Conservation (phyloP, 2,113 vertebrate species). For the Irena cyanogastra region DNA sequence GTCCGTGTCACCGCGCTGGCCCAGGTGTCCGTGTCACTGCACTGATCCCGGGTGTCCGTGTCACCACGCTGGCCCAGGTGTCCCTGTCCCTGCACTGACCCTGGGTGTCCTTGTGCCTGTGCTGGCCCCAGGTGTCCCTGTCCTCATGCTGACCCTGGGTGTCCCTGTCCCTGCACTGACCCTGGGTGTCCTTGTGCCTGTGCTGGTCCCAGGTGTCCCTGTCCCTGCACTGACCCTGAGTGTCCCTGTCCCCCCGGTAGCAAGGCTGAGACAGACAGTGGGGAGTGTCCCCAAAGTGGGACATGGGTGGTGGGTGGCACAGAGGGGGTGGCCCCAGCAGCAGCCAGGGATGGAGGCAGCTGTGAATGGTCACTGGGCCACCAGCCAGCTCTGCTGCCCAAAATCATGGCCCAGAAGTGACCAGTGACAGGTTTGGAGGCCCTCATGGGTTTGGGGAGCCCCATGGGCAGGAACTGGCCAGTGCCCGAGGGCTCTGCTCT, state of each 20-base stretch:
- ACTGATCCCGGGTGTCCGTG: too few species aligned
- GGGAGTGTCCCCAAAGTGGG: not conserved
- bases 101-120: not conserved
- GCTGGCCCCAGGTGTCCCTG: too few species aligned
- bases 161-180: not conserved
- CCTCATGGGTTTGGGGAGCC: not conserved
- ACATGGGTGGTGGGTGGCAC: accelerated
- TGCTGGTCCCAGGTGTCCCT: not conserved
- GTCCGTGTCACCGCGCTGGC: too few species aligned
- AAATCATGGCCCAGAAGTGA: not conserved
- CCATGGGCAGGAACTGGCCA: not conserved
- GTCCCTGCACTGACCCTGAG: not conserved
- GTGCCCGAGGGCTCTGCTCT: not conserved
- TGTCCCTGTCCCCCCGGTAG: not conserved
- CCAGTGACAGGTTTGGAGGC: not conserved
- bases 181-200: not conserved
- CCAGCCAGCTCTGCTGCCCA: not conserved
- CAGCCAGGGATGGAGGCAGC: not conserved
- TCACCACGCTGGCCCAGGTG: too few species aligned
- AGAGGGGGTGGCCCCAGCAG: not conserved
- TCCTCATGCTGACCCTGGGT: too few species aligned
- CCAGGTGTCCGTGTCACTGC: too few species aligned
- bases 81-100: not conserved
- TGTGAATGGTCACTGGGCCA: not conserved
- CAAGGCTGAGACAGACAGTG: not conserved